Evolutionary conservation across 2,113 vertebrate genomes (phyloP).

Genomic region (Eleginops maclovinus): DNA sequence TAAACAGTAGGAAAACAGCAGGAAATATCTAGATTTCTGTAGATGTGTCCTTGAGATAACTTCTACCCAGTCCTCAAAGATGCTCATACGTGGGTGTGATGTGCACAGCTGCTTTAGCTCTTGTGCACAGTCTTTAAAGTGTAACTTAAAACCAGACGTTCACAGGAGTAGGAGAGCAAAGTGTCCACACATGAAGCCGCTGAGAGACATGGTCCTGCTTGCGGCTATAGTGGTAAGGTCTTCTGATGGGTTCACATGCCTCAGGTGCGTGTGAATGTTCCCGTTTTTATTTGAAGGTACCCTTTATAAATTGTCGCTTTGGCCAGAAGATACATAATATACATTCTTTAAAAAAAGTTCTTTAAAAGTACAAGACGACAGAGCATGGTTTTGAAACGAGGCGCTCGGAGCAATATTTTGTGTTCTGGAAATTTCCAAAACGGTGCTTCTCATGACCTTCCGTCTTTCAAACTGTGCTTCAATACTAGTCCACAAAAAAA

Average conservation of each 20-base stretch:
- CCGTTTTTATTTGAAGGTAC: neutral
- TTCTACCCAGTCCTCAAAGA: neutral
- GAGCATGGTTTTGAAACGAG: conserved; percentile 1
- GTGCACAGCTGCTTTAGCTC: conserved; percentile 19
- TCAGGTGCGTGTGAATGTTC: neutral
- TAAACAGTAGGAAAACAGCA: conserved; percentile 8
- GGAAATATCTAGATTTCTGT: neutral
- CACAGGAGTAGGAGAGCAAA: conserved; percentile 17
- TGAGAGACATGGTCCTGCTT: neutral
- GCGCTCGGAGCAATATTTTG: neutral
- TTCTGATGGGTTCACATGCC: conserved; percentile 20
- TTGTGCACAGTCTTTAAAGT: conserved; percentile 1
- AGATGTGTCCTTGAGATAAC: neutral
- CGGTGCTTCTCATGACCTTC: conserved; percentile 22
- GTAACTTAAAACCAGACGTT: conserved; percentile 9
- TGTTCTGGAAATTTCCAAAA: neutral
- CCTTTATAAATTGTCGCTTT: neutral
- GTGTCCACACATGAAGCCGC: neutral
- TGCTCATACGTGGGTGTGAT: neutral
- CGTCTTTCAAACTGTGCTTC: neutral
- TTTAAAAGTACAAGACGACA: no score
- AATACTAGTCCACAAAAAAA: neutral
- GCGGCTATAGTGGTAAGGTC: neutral
- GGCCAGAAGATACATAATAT: neutral
- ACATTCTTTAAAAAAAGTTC: no score